Evolutionary conservation across 53 echinoderm and acorn worm genomes (phyloP).

Genomic region (Mesocentrotus franciscanus): DNA sequence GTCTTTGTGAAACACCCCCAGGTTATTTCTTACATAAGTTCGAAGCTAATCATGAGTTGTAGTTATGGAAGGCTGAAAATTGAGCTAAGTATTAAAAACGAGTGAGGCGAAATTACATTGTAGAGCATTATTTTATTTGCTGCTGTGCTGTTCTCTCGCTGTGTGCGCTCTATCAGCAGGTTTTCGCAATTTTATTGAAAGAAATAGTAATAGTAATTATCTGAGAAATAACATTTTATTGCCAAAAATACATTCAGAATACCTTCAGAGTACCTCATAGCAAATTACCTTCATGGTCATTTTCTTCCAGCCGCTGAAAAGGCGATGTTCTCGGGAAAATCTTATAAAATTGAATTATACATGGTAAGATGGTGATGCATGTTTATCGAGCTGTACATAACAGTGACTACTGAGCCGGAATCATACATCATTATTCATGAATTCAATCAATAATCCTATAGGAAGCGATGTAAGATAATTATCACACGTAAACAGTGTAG

Average conservation of each 20-base stretch:
- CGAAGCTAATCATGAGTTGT: too few relatives aligned
- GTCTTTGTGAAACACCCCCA: too few relatives aligned
- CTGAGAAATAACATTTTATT: neutral
- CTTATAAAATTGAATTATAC: neutral
- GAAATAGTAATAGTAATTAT: too few relatives aligned
- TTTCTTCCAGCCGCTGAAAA: neutral
- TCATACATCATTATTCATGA: neutral
- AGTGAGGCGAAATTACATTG: too few relatives aligned
- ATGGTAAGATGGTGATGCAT: neutral
- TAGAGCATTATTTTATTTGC: too few relatives aligned
- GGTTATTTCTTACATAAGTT: too few relatives aligned
- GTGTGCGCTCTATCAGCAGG: too few relatives aligned
- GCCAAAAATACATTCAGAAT: neutral
- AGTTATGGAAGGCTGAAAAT: too few relatives aligned
- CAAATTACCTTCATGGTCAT: neutral
- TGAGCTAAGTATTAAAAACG: too few relatives aligned
- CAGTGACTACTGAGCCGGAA: neutral
- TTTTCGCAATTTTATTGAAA: too few relatives aligned
- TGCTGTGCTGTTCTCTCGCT: too few relatives aligned
- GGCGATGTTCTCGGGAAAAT: neutral
- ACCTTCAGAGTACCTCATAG: neutral
- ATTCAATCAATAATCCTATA: conserved; percentile 1
- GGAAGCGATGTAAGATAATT: neutral
- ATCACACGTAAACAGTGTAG: neutral
- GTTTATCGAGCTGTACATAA: neutral